A percentile compares a stretch with the other conserved stretches of the same genome.
Evolutionary conservation across 1,140 invertebrate species (phyloP).

Genomic region (Wiebesia pumilae): DNA sequence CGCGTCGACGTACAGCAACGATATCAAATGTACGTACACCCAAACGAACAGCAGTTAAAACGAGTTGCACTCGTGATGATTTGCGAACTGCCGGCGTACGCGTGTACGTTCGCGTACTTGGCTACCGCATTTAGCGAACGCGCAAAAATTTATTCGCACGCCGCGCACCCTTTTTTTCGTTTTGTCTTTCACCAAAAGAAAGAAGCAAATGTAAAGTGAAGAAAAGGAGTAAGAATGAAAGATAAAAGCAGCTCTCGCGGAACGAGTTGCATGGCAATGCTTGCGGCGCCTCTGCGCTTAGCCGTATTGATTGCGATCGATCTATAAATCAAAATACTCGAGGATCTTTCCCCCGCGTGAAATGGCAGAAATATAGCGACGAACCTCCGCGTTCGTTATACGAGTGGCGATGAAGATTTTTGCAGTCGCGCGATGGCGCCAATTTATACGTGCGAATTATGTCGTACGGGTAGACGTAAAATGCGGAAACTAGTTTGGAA

Average conservation of each 20-base stretch:
- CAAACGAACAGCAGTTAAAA: constrained; percentile 9
- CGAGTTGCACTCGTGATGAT: constrained; percentile 28
- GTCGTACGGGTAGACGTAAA: background rate
- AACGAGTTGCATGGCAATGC: background rate
- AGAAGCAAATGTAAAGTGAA: background rate
- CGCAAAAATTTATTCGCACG: constrained; percentile 39
- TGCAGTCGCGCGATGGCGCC: background rate
- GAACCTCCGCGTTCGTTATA: background rate
- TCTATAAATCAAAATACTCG: constrained; percentile 34
- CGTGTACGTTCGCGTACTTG: background rate
- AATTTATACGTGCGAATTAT: constrained; percentile 6
- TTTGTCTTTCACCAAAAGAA: background rate
- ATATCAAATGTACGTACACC: constrained; percentile 20
- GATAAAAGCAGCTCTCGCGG: background rate
- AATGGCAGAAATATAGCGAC: background rate
- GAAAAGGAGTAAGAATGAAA: background rate
- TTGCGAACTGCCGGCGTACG: constrained; percentile 28
- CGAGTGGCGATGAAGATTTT: background rate
- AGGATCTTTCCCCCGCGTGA: background rate
- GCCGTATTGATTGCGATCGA: constrained; percentile 37
- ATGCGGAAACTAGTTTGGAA: constrained; percentile 19
- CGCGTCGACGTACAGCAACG: constrained; percentile 13
- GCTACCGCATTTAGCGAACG: background rate
- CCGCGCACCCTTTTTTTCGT: background rate
- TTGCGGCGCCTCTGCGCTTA: constrained; percentile 23